Evolutionary conservation across 2,888 invertebrate genomes (phyloP).

Genomic region (Temnothorax unifasciatus): DNA sequence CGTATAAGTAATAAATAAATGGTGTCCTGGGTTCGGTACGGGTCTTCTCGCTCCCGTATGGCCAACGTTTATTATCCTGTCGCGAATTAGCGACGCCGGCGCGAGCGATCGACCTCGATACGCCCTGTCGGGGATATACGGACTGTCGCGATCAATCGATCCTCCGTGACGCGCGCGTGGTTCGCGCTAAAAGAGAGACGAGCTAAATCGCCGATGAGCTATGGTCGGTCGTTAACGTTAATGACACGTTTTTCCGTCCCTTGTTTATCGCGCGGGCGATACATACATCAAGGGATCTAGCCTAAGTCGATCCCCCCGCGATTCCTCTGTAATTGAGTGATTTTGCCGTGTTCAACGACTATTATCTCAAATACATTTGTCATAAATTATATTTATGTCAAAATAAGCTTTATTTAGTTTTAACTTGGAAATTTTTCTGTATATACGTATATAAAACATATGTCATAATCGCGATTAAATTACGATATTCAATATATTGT

Average conservation of each 20-base stretch:
- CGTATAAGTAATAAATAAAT: slow-evolving; percentile 51
- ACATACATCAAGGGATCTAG: slow-evolving; percentile 31
- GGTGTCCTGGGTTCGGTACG: slow-evolving; percentile 9
- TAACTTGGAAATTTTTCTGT: not conserved
- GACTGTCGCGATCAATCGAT: slow-evolving; percentile 42
- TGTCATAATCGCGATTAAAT: not conserved
- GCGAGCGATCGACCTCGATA: slow-evolving; percentile 33
- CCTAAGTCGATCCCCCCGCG: slow-evolving; percentile 9
- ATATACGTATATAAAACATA: not conserved
- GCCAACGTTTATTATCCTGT: slow-evolving; percentile 48
- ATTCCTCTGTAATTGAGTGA: slow-evolving; percentile 26
- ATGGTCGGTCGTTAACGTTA: slow-evolving; percentile 63
- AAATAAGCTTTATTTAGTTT: not conserved
- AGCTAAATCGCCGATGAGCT: slow-evolving; percentile 50
- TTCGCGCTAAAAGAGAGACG: slow-evolving; percentile 40
- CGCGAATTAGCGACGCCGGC: slow-evolving; percentile 35
- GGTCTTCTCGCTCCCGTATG: slow-evolving; percentile 11
- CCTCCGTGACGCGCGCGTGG: slow-evolving; percentile 16
- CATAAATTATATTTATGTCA: not conserved
- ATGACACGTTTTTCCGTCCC: slow-evolving; percentile 55
- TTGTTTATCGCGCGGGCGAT: slow-evolving; percentile 27
- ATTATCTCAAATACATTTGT: not conserved
- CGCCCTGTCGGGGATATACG: slow-evolving; percentile 25
- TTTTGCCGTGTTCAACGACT: not conserved
- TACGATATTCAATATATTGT: not conserved